A percentile compares a stretch with the other conserved stretches of the same genome.
These are phyloP conservation scores for Seriola rivoliana DNA, from an alignment of 2,113 vertebrate species.

Conservation along the genomic window DNA sequence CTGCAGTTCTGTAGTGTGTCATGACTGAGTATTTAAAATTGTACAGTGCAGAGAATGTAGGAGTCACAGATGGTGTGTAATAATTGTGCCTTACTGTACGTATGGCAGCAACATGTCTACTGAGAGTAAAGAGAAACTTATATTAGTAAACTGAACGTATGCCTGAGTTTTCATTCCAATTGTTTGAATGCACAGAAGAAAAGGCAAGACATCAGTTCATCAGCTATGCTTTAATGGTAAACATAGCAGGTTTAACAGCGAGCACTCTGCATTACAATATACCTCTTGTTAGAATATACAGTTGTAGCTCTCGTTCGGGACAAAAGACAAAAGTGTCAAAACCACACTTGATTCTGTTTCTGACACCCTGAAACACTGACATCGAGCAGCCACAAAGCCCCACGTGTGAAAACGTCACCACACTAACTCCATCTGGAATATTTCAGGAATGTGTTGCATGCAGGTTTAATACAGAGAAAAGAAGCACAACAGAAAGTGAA, in stretches of 20 bases:
- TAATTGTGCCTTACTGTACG: slow-evolving; percentile 67
- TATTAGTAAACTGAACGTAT: slow-evolving; percentile 30
- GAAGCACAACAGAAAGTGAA: slow-evolving; percentile 63
- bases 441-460: slow-evolving; percentile 71
- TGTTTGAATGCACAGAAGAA: background rate
- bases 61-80: slow-evolving; percentile 63
- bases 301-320: slow-evolving; percentile 24
- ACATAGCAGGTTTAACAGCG: slow-evolving; percentile 66
- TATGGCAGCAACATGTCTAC: slow-evolving; percentile 73
- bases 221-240: slow-evolving; percentile 74
- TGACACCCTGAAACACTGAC: slow-evolving; percentile 39
- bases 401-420: slow-evolving; percentile 33
- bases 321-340: slow-evolving; percentile 26
- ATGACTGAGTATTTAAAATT: slow-evolving; percentile 41
- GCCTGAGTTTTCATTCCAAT: slow-evolving; percentile 42
- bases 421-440: slow-evolving; percentile 38
- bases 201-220: slow-evolving; percentile 8
- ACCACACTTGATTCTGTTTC: slow-evolving; percentile 23
- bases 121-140: slow-evolving; percentile 54
- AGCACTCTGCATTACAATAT: slow-evolving; percentile 60
- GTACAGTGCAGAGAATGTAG: slow-evolving; percentile 51
- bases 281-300: slow-evolving; percentile 59
- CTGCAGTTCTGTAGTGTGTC: slow-evolving; percentile 22
- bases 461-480: slow-evolving; percentile 68
- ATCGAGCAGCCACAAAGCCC: slow-evolving; percentile 44